Percentiles rank a stretch among this genome's conserved stretches.
phyloP scores from a whole-genome alignment of 1,140 invertebrate genomes.

The Achroia grisella region DNA sequence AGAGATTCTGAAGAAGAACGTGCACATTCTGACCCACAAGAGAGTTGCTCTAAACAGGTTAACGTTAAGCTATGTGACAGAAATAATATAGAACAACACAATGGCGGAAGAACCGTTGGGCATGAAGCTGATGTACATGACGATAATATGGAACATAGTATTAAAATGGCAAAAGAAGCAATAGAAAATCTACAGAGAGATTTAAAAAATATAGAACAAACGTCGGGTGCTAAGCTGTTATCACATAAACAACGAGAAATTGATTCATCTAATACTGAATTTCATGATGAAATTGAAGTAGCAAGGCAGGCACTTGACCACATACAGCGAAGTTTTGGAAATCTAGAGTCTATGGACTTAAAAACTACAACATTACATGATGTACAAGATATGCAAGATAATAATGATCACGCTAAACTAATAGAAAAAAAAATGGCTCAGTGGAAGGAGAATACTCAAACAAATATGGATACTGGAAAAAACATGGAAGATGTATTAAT shows the following conservation, averaged over 20 bases:
- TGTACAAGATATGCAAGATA: slow-evolving; percentile 11
- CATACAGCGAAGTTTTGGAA: slow-evolving; percentile 39
- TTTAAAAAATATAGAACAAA: slow-evolving; percentile 36
- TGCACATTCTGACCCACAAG: slow-evolving; percentile 27
- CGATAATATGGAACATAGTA: slow-evolving; percentile 44
- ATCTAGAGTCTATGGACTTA: slow-evolving; percentile 32
- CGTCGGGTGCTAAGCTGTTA: slow-evolving; percentile 13
- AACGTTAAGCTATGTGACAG: slow-evolving; percentile 49
- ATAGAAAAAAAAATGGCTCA: slow-evolving; percentile 37
- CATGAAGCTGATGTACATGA: slow-evolving; percentile 23
- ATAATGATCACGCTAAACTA: slow-evolving; percentile 16
- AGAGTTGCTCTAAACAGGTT: slow-evolving; percentile 41
- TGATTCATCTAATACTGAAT: slow-evolving; percentile 35
- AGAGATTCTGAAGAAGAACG: slow-evolving; percentile 48
- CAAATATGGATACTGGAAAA: slow-evolving; percentile 35
- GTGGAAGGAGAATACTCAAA: slow-evolving; percentile 48
- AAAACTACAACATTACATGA: slow-evolving; percentile 15
- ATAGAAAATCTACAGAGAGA: slow-evolving; percentile 50
- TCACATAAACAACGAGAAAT: slow-evolving; percentile 16
- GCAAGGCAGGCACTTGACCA: slow-evolving; percentile 39
- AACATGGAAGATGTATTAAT: slow-evolving; percentile 52
- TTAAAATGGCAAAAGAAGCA: slow-evolving; percentile 55
- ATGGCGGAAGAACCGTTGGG: slow-evolving; percentile 12
- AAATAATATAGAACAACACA: slow-evolving; percentile 11
- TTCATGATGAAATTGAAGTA: slow-evolving; percentile 42